A percentile compares a stretch with the other conserved stretches of the same genome.
These are phyloP conservation scores for Parnassius mnemosyne DNA, from an alignment of 2,888 invertebrate genomes.

Conservation along the genomic window DNA sequence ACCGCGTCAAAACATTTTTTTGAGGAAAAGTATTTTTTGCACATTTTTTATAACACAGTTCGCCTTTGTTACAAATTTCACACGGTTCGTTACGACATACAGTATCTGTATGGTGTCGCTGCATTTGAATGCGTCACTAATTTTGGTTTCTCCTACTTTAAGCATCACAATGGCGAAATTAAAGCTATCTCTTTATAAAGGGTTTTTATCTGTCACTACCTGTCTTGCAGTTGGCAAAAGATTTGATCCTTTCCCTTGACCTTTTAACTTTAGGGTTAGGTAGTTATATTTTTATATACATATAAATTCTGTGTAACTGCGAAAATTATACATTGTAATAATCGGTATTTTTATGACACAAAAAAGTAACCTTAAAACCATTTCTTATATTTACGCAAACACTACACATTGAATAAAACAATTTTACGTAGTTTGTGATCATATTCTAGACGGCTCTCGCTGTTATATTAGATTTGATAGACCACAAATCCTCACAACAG, in stretches of 20 bases:
- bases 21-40: constrained; percentile 42
- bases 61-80: constrained; percentile 65
- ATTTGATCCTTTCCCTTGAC: constrained; percentile 67
- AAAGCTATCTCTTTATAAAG: constrained; percentile 54
- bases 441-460: no score
- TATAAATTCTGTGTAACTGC: constrained; percentile 49
- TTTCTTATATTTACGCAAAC: no score
- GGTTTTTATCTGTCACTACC: constrained; percentile 54
- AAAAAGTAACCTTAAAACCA: no score
- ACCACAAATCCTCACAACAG: no score
- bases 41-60: constrained; percentile 33
- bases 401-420: no score
- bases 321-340: constrained; percentile 32
- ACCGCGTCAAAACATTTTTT: constrained; percentile 33
- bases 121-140: constrained; percentile 72
- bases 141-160: constrained; percentile 67
- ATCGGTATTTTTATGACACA: not conserved
- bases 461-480: no score
- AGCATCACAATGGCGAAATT: constrained; percentile 50
- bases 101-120: constrained; percentile 41
- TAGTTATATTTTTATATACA: constrained; percentile 39
- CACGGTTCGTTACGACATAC: constrained; percentile 70
- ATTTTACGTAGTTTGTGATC: no score
- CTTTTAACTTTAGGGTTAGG: constrained; percentile 45
- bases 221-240: constrained; percentile 59